These are phyloP conservation scores for Myodes glareolus DNA, from an alignment of 2,113 vertebrate genomes.

Conservation along the genomic window DNA sequence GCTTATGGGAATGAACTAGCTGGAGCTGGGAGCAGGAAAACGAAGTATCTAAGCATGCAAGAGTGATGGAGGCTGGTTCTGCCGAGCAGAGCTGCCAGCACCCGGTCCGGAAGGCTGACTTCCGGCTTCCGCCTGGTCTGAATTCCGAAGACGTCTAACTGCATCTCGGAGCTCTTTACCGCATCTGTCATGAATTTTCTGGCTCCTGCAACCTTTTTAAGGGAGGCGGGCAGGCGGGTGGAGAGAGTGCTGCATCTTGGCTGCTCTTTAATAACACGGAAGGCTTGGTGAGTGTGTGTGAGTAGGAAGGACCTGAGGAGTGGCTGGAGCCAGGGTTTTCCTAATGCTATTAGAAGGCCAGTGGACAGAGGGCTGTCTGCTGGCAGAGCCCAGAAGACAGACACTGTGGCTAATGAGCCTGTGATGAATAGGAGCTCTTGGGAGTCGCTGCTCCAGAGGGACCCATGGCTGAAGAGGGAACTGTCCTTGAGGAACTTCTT, in stretches of 20 bases:
- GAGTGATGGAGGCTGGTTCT: not conserved
- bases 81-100: not conserved
- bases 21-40: not conserved
- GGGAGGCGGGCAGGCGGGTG: not conserved
- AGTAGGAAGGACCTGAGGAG: not conserved
- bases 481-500: constrained; percentile 15
- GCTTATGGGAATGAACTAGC: not conserved
- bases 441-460: constrained; percentile 47
- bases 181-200: not conserved
- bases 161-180: not conserved
- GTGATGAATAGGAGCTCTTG: constrained; percentile 49
- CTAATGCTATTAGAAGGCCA: constrained; percentile 61
- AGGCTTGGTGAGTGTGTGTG: not conserved
- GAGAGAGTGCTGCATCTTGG: not conserved
- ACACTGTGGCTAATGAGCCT: constrained; percentile 65
- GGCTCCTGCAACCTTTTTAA: not conserved
- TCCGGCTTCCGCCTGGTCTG: not conserved
- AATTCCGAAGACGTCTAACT: not conserved
- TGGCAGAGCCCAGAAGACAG: constrained; percentile 47
- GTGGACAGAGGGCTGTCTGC: constrained; percentile 53
- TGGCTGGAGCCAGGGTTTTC: constrained; percentile 65
- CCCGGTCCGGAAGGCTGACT: not conserved
- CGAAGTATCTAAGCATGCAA: fast-evolving
- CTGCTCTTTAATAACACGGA: not conserved
- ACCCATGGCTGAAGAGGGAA: constrained; percentile 30